phyloP scores from a whole-genome alignment of 2,797 vertebrate species.

The Aldrovandia affinis region DNA sequence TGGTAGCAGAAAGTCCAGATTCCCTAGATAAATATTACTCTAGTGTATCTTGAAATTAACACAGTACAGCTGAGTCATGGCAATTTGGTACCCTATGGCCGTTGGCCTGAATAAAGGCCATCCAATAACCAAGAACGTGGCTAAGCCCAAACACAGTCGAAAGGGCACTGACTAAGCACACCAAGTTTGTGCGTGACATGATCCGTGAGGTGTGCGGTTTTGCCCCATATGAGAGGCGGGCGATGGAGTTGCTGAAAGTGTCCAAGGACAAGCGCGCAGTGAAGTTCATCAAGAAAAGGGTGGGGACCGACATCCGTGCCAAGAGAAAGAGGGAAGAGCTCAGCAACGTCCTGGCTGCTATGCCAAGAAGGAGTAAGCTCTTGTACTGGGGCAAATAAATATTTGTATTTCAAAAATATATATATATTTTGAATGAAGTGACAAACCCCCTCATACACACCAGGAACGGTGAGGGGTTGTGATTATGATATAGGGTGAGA shows the following conservation, averaged over 20 bases:
- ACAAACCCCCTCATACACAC: too few relatives aligned
- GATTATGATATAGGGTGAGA: neutral
- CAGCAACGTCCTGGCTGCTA: constrained; percentile 93
- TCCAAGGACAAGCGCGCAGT: constrained; percentile 97
- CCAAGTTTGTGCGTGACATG: constrained; percentile 93
- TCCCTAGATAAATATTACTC: neutral
- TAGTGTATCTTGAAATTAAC: neutral
- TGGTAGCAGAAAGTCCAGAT: constrained; percentile 13
- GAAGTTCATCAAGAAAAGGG: constrained; percentile 98
- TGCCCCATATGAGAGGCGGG: constrained; percentile 89
- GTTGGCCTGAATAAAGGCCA: constrained; percentile 96
- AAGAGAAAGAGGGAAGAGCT: constrained; percentile 98
- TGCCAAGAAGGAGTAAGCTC: constrained; percentile 94
- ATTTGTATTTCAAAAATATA: constrained; percentile 46
- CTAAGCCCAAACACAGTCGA: constrained; percentile 87
- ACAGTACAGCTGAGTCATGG: constrained; percentile 74
- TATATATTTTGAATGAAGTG: too few relatives aligned
- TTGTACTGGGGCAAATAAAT: constrained; percentile 51
- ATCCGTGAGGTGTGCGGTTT: constrained; percentile 95
- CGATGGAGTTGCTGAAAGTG: constrained; percentile 96
- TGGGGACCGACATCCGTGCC: constrained; percentile 94
- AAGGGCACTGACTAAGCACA: constrained; percentile 94
- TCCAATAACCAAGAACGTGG: constrained; percentile 89
- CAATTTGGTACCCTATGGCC: constrained; percentile 94
- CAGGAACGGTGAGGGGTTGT: too few relatives aligned